Conservation (phyloP, 2,113 vertebrate species). For the Triplophysa rosa region DNA sequence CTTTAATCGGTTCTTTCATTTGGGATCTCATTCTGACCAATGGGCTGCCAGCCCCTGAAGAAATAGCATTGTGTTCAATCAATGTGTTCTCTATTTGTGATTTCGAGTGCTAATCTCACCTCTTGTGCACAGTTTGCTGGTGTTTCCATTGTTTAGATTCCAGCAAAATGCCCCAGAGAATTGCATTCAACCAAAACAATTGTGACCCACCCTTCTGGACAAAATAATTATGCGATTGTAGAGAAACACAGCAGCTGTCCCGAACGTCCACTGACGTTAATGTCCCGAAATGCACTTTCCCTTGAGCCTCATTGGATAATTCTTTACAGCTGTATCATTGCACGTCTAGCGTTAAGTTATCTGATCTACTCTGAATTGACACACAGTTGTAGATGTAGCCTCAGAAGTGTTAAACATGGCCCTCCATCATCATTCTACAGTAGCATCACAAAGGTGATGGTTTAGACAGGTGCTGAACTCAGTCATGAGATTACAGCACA, state of each 20-base stretch:
- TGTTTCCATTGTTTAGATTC: not conserved
- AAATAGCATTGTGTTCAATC: not conserved
- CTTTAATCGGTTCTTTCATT: not conserved
- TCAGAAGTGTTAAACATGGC: not conserved
- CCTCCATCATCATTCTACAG: not conserved
- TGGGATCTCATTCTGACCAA: not conserved
- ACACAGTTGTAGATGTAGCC: not conserved
- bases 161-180: not conserved
- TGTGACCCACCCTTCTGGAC: not conserved
- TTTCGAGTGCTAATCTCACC: not conserved
- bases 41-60: not conserved
- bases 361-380: not conserved
- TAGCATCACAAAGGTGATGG: not conserved
- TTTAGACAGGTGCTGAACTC: not conserved
- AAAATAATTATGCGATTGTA: constrained; percentile 1
- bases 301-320: constrained; percentile 7
- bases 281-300: not conserved
- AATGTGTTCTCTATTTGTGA: constrained; percentile 6
- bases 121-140: constrained; percentile 2
- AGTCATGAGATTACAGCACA: constrained; percentile 14
- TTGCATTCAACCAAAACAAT: not conserved
- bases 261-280: not conserved
- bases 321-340: not conserved
- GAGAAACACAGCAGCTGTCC: not conserved
- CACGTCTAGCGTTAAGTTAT: not conserved